These are phyloP conservation scores for Aspiorhynchus laticeps DNA, from an alignment of 2,113 vertebrate species.

Conservation along the genomic window DNA sequence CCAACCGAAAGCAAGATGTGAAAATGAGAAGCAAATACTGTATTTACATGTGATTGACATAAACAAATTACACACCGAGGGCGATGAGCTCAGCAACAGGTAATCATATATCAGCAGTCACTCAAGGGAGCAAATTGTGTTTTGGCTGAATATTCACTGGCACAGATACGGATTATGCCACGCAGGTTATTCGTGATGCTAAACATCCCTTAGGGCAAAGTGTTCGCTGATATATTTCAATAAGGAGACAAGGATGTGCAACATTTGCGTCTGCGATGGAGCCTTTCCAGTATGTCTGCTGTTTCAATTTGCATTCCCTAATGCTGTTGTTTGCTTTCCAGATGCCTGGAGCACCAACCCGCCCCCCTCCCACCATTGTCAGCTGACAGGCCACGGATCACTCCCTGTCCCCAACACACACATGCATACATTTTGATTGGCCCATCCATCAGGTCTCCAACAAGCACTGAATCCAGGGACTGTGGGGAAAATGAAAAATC, in stretches of 20 bases:
- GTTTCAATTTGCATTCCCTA: constrained; percentile 51
- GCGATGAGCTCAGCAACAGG: constrained; percentile 33
- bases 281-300: constrained; percentile 24
- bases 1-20: neutral
- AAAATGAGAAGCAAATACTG: constrained; percentile 20
- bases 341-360: constrained; percentile 27
- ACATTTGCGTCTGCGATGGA: neutral
- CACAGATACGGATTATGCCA: constrained; percentile 23
- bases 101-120: constrained; percentile 28
- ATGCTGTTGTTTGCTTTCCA: constrained; percentile 51
- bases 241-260: constrained; percentile 14
- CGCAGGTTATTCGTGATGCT: constrained; percentile 12
- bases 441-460: constrained; percentile 70
- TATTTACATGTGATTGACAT: constrained; percentile 41
- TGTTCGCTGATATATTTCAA: constrained; percentile 5
- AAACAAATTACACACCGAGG: constrained; percentile 22
- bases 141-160: neutral
- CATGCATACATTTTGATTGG: constrained; percentile 43
- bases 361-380: neutral
- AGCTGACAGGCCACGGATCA: constrained; percentile 19
- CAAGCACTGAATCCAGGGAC: constrained; percentile 63
- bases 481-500: constrained; percentile 61
- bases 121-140: neutral
- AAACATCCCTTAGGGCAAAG: constrained; percentile 26
- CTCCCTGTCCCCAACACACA: constrained; percentile 32